Conservation (phyloP, 35 echinoderm and acorn worm species). For the Heliocidaris tuberculata region DNA sequence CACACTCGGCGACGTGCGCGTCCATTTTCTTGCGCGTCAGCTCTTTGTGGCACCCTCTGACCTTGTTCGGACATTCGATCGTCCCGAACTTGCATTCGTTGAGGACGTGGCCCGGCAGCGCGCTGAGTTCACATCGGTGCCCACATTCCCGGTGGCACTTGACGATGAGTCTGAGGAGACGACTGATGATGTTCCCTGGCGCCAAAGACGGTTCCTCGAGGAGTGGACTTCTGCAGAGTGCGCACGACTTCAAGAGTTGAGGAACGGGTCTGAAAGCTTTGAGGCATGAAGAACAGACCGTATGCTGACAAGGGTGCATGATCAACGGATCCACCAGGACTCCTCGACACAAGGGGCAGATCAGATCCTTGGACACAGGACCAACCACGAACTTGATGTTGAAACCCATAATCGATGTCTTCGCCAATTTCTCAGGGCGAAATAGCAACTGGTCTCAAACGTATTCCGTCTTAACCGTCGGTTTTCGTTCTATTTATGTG, state of each 20-base stretch:
- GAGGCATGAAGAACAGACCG: constrained; percentile 24
- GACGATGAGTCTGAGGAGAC: constrained; percentile 24
- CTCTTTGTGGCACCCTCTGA: constrained; percentile 20
- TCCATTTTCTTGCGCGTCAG: background rate
- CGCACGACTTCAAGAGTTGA: constrained; percentile 24
- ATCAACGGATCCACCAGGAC: constrained; percentile 37
- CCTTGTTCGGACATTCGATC: constrained; percentile 23
- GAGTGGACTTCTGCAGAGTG: constrained; percentile 27
- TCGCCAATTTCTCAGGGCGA: background rate
- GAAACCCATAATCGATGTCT: background rate
- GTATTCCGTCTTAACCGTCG: background rate
- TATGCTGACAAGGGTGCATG: constrained; percentile 26
- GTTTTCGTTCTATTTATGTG: no score
- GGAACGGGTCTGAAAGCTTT: background rate
- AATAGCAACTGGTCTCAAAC: background rate
- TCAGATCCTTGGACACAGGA: constrained; percentile 20
- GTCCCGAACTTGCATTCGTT: constrained; percentile 3
- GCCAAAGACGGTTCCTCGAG: constrained; percentile 14
- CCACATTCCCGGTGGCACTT: constrained; percentile 45
- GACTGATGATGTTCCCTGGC: background rate
- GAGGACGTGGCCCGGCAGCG: background rate
- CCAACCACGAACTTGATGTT: constrained; percentile 35
- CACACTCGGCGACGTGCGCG: background rate
- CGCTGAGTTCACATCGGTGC: background rate
- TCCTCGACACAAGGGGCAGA: constrained; percentile 38